Evolutionary conservation across 2,113 vertebrate genomes (phyloP).

Genomic region (Mus spicilegus): DNA sequence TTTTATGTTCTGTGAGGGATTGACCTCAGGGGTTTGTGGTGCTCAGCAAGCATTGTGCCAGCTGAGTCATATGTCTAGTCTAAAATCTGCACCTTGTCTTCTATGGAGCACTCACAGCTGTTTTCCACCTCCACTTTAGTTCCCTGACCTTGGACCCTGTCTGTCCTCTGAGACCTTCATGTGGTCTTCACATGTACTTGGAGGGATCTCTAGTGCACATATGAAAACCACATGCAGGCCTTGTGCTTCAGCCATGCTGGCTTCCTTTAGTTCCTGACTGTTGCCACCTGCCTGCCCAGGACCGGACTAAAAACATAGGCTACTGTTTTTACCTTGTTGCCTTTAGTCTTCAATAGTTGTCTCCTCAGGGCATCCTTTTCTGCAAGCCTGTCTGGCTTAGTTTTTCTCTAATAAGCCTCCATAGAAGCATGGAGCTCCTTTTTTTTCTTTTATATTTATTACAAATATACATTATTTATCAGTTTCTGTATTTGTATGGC

Average conservation of each 20-base stretch:
- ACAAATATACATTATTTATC: neutral
- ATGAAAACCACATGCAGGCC: too few species aligned
- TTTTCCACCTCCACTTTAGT: neutral
- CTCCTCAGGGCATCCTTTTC: neutral
- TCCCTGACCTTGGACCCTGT: neutral
- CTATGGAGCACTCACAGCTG: neutral
- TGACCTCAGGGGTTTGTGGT: too few species aligned
- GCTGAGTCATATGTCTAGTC: neutral
- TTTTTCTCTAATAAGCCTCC: neutral
- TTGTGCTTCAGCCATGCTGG: neutral
- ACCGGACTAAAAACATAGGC: neutral
- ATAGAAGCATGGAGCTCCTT: neutral
- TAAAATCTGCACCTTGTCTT: neutral
- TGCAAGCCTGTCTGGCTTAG: neutral
- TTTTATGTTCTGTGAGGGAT: neutral
- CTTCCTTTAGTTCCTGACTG: neutral
- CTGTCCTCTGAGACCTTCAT: accelerated
- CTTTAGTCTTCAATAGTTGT: neutral
- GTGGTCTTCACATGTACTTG: neutral
- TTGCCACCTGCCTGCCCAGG: neutral
- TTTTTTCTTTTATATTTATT: neutral
- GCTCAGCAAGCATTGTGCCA: neutral
- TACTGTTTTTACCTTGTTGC: neutral
- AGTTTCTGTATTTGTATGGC: neutral
- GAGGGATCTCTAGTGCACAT: too few species aligned